A percentile compares a stretch with the other conserved stretches of the same genome.
Evolutionary conservation across 2,797 vertebrate genomes (phyloP).

Genomic region (Sylvia borin): DNA sequence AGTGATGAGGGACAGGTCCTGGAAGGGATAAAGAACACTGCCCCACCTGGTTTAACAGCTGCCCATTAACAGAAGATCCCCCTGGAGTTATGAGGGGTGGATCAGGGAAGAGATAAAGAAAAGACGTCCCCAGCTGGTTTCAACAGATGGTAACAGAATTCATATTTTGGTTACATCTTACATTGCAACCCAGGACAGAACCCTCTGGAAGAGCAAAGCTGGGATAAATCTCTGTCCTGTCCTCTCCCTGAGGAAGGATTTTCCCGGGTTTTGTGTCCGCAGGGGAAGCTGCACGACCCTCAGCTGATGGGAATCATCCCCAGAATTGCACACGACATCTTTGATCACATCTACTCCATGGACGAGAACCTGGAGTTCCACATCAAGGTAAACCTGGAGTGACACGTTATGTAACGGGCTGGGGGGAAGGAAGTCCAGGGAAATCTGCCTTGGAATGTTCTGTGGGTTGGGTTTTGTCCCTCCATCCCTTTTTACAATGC

Average conservation of each 20-base stretch:
- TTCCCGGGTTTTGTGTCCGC: neutral
- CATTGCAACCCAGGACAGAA: neutral
- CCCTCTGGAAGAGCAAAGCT: neutral
- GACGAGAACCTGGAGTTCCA: slow-evolving; percentile 97
- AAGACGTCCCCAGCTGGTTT: neutral
- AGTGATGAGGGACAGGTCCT: too few relatives aligned
- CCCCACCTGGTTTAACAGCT: too few relatives aligned
- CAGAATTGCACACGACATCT: slow-evolving; percentile 92
- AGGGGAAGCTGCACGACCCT: slow-evolving; percentile 91
- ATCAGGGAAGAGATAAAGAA: too few relatives aligned
- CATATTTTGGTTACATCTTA: neutral
- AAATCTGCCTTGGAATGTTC: neutral
- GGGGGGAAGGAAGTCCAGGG: neutral
- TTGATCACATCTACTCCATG: slow-evolving; percentile 97
- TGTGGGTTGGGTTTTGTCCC: neutral
- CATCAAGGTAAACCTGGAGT: slow-evolving; percentile 84
- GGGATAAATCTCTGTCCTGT: neutral
- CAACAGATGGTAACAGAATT: neutral
- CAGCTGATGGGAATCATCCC: slow-evolving; percentile 95
- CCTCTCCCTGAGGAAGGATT: neutral
- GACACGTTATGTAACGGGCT: neutral
- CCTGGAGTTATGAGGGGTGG: too few relatives aligned
- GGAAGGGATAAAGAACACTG: too few relatives aligned
- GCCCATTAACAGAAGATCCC: too few relatives aligned
- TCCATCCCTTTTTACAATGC: neutral